A percentile compares a stretch with the other conserved stretches of the same genome.
phyloP scores from a whole-genome alignment of 2,888 invertebrate species.

The Achlya flavicornis region DNA sequence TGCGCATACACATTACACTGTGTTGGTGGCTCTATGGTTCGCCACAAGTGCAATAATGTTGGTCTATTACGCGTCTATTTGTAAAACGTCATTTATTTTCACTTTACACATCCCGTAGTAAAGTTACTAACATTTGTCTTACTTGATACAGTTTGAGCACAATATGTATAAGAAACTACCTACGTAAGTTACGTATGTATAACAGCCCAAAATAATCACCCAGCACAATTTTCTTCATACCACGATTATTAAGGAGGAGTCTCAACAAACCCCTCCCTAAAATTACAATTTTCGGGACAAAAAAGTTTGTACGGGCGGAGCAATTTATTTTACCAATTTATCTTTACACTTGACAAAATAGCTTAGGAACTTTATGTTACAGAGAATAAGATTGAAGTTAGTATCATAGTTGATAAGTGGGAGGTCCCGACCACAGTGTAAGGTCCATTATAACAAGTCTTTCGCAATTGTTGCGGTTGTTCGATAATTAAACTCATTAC shows the following conservation, averaged over 20 bases:
- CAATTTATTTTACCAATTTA: not conserved
- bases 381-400: not conserved
- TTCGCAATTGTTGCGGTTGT: conserved; percentile 16
- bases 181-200: not conserved
- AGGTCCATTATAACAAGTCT: not conserved
- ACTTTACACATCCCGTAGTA: too few relatives aligned
- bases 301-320: conserved; percentile 20
- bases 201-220: not conserved
- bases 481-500: conserved; percentile 58
- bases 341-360: too few relatives aligned
- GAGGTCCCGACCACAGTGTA: not conserved
- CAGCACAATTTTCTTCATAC: not conserved
- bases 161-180: not conserved
- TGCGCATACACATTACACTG: too few relatives aligned
- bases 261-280: conserved; percentile 26
- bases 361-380: not conserved
- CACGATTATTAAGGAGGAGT: conserved; percentile 28
- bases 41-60: too few relatives aligned
- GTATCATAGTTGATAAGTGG: not conserved
- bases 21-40: too few relatives aligned
- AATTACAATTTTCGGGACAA: conserved; percentile 30
- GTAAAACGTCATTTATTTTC: too few relatives aligned
- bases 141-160: too few relatives aligned
- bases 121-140: too few relatives aligned
- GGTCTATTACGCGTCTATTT: too few relatives aligned